Evolutionary conservation across 2,113 vertebrate genomes (phyloP).

Genomic region (Bufo bufo): DNA sequence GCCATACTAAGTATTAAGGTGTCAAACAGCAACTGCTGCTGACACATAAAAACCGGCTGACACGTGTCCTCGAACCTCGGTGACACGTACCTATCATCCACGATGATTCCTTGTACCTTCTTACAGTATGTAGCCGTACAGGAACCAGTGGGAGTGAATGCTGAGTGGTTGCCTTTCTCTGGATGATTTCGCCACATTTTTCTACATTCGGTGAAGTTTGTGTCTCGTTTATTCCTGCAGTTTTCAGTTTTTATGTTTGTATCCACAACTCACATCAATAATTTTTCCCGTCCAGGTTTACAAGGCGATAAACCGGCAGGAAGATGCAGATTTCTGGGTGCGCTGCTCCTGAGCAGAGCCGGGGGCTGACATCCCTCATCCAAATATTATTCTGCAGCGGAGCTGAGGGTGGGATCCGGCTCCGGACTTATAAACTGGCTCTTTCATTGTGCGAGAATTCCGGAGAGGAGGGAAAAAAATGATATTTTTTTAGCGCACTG

Average conservation of each 20-base stretch:
- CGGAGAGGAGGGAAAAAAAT: not conserved
- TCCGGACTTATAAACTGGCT: slow-evolving; percentile 51
- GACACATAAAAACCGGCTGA: too few relatives aligned
- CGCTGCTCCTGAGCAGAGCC: not conserved
- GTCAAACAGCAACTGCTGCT: too few relatives aligned
- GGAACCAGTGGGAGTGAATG: too few relatives aligned
- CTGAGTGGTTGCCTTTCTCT: too few relatives aligned
- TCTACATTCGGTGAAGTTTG: not conserved
- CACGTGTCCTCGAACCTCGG: too few relatives aligned
- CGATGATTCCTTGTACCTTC: too few relatives aligned
- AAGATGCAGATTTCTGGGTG: not conserved
- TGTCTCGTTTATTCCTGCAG: not conserved
- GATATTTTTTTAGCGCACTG: slow-evolving; percentile 63
- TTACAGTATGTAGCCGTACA: too few relatives aligned
- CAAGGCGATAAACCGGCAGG: not conserved
- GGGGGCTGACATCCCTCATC: not conserved
- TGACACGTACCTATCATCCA: too few relatives aligned
- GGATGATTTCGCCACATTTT: too few relatives aligned
- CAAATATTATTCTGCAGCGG: not conserved
- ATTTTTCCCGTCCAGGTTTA: not conserved
- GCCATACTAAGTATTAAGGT: too few relatives aligned
- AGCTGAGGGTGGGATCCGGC: not conserved
- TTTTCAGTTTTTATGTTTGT: not conserved
- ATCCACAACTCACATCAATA: not conserved
- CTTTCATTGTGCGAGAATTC: slow-evolving; percentile 72